These are phyloP conservation scores for Standfussiana lucernea DNA, from an alignment of 2,888 invertebrate genomes.

Conservation along the genomic window DNA sequence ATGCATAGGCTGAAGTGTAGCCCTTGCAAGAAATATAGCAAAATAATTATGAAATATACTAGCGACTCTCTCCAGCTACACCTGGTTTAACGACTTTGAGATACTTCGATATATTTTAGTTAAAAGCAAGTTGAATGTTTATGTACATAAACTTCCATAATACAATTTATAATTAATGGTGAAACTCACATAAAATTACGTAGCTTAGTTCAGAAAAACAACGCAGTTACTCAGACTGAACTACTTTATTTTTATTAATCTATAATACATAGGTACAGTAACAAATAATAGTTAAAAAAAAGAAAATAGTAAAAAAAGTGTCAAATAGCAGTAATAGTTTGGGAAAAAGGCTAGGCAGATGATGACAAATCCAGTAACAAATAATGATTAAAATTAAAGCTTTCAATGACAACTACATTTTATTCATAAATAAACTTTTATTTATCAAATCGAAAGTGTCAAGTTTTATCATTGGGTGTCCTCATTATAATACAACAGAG, in stretches of 20 bases:
- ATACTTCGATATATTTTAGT: not conserved
- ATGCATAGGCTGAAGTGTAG: not conserved
- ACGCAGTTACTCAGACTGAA: not conserved
- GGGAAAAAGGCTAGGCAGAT: no score
- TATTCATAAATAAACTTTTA: conserved; percentile 5
- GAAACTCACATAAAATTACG: not conserved
- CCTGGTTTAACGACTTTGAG: not conserved
- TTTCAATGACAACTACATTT: not conserved
- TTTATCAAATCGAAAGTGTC: conserved; percentile 1
- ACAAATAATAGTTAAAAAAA: no score
- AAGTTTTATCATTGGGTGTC: conserved; percentile 25
- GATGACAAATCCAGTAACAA: no score
- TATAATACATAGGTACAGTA: no score
- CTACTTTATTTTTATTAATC: no score
- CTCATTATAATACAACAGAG: conserved; percentile 34
- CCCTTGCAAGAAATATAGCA: no score
- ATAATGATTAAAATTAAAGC: not conserved
- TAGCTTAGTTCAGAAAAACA: no score
- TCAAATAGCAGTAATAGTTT: no score
- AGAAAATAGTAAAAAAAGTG: no score
- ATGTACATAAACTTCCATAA: not conserved
- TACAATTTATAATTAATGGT: no score
- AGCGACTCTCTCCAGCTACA: not conserved
- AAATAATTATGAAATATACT: not conserved
- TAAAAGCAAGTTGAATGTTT: not conserved